Evolutionary conservation across 2,797 vertebrate species (phyloP).

Genomic region (Rhinella marina): DNA sequence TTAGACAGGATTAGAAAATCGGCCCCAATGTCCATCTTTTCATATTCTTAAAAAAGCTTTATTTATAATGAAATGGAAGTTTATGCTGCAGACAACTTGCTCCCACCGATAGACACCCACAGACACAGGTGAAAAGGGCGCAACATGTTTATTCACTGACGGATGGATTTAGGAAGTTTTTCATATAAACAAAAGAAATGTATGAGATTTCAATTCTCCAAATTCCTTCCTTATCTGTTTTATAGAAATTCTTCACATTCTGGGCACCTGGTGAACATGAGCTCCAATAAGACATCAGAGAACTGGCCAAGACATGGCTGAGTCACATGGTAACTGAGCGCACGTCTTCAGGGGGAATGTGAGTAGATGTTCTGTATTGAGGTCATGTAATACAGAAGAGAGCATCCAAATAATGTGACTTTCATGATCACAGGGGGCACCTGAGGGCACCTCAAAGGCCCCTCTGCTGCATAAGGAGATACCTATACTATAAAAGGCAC

Average conservation of each 20-base stretch:
- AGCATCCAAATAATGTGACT: too few species aligned
- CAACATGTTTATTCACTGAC: constrained; percentile 6
- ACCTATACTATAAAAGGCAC: too few species aligned
- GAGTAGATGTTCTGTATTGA: neutral
- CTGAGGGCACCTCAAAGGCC: too few species aligned
- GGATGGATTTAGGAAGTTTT: constrained; percentile 42
- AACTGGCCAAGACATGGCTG: neutral
- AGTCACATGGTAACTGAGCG: neutral
- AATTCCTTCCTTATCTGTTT: constrained; percentile 54
- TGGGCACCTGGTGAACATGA: neutral
- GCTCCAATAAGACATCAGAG: neutral
- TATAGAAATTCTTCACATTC: constrained; percentile 52
- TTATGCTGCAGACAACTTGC: neutral
- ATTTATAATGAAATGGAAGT: too few species aligned
- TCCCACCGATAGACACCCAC: neutral
- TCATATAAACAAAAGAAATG: constrained; percentile 54
- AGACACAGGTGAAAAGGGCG: neutral
- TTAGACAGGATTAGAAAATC: too few species aligned
- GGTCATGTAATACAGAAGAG: neutral
- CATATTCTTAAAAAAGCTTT: too few species aligned
- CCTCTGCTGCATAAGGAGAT: too few species aligned
- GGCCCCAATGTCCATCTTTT: too few species aligned
- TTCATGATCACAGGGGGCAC: too few species aligned
- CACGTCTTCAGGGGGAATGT: neutral
- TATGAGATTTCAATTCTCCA: constrained; percentile 18